Evolutionary conservation across 2,797 vertebrate species (phyloP).

Genomic region (Australoheros facetus): DNA sequence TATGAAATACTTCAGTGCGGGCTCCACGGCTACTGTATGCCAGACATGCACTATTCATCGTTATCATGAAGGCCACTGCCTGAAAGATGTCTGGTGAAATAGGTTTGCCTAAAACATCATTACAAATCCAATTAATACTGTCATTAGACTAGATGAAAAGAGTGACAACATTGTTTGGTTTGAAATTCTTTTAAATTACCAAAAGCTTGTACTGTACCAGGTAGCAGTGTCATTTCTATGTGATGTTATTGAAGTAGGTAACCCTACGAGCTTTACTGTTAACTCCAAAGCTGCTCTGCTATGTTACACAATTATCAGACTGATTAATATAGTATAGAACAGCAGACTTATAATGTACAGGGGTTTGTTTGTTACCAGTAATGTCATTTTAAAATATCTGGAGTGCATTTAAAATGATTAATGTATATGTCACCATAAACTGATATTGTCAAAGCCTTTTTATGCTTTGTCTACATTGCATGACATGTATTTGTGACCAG

Average conservation of each 20-base stretch:
- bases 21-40: slow-evolving; percentile 39
- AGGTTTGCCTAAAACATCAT: slow-evolving; percentile 79
- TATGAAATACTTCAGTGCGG: slow-evolving; percentile 3
- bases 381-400: slow-evolving; percentile 18
- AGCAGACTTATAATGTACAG: neutral
- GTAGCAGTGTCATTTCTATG: slow-evolving; percentile 42
- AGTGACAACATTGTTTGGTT: slow-evolving; percentile 66
- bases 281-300: neutral
- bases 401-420: neutral
- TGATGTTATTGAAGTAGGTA: slow-evolving; percentile 16
- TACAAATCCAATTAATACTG: slow-evolving; percentile 79
- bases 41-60: slow-evolving; percentile 53
- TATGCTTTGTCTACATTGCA: neutral
- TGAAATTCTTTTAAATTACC: slow-evolving; percentile 66
- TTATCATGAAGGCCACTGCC: slow-evolving; percentile 63
- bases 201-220: slow-evolving; percentile 46
- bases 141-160: slow-evolving; percentile 71
- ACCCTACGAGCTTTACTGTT: slow-evolving; percentile 1
- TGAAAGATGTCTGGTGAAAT: slow-evolving; percentile 75
- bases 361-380: neutral
- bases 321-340: neutral
- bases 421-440: neutral
- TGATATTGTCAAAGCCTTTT: slow-evolving; percentile 1
- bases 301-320: neutral
- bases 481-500: neutral